A percentile compares a stretch with the other conserved stretches of the same genome.
Conservation (phyloP, 2,113 vertebrate genomes). For the Greenwoodochromis staneri region DNA sequence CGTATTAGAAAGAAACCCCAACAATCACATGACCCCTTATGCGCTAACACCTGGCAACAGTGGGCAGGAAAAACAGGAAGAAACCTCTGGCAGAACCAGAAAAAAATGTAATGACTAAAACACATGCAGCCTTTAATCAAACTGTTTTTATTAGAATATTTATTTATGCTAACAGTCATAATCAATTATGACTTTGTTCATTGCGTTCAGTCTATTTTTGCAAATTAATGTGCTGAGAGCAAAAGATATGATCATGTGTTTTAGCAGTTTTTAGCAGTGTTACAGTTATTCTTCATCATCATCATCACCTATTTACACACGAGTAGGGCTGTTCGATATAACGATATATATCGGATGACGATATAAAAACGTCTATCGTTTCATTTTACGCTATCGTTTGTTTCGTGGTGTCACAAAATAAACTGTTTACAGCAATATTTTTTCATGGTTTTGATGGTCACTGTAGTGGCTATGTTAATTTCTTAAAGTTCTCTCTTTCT, state of each 20-base stretch:
- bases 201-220: not conserved
- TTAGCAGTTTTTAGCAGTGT: not conserved
- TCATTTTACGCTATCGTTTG: too few relatives aligned
- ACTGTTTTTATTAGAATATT: not conserved
- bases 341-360: too few relatives aligned
- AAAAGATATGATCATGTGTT: not conserved
- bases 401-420: too few relatives aligned
- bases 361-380: too few relatives aligned
- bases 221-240: not conserved
- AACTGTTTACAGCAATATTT: too few relatives aligned
- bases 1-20: not conserved
- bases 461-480: fast-evolving
- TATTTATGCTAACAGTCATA: not conserved
- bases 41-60: not conserved
- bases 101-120: not conserved
- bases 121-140: not conserved
- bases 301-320: not conserved
- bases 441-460: not conserved
- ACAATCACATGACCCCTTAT: not conserved
- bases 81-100: not conserved
- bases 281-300: not conserved
- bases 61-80: fast-evolving
- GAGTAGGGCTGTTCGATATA: fast-evolving
- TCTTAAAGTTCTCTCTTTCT: not conserved
- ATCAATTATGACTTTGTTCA: not conserved